Percentiles rank a stretch among this genome's conserved stretches.
Evolutionary conservation across 1,140 invertebrate species (phyloP).

Genomic region (Ceratitis capitata): DNA sequence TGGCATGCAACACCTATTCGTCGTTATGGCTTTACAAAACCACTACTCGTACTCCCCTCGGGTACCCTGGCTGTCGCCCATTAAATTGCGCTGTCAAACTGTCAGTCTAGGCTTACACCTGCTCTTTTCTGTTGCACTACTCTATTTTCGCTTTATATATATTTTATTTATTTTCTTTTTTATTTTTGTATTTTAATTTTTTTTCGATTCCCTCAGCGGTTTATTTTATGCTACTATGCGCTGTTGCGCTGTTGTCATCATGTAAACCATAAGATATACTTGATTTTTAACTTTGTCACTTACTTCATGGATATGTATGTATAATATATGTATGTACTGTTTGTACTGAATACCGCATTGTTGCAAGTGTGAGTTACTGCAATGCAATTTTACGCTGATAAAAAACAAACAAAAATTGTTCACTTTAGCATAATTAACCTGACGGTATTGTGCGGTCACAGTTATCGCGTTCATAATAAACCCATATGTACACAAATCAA

Average conservation of each 20-base stretch:
- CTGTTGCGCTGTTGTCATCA: neutral
- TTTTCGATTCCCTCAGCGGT: neutral
- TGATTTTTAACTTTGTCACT: neutral
- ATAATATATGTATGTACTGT: no score
- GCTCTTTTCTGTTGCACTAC: neutral
- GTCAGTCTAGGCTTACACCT: conserved; percentile 12
- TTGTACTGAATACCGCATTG: neutral
- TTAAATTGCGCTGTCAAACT: conserved; percentile 35
- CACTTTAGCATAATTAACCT: conserved; percentile 21
- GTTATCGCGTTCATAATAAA: neutral
- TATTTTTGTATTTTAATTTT: neutral
- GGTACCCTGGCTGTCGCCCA: neutral
- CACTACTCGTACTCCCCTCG: neutral
- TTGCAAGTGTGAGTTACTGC: neutral
- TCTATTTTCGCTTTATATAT: neutral
- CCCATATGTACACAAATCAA: neutral
- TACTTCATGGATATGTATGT: no score
- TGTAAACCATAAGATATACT: no score
- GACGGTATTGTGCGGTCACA: neutral
- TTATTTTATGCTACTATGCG: neutral
- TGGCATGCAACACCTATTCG: neutral
- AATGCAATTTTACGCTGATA: neutral
- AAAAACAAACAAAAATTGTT: neutral
- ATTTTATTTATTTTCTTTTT: neutral
- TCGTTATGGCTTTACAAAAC: neutral